Evolutionary conservation across 2,888 invertebrate genomes (phyloP), one percentile per base, ranked within the genome.

Genomic region (Cremastinae sp.): DNA sequence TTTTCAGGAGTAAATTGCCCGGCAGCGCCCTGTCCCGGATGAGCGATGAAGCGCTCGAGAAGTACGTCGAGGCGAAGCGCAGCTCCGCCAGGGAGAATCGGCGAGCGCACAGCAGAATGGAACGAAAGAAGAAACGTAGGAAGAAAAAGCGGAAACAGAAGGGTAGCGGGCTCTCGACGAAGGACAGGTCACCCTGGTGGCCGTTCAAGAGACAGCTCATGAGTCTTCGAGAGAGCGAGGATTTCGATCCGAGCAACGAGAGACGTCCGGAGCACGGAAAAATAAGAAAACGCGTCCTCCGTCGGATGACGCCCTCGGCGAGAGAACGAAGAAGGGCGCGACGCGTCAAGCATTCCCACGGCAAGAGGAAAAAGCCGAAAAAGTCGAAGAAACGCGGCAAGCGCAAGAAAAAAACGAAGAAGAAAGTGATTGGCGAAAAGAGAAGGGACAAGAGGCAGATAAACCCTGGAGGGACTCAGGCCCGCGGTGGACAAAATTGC

Each of bases 401-500:
- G 47, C n/a, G 2, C 12, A 2, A 10, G 51, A 20, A 22, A 38
- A 20, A 41, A n/a, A 66, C 53, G 43, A 7, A 41, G 51, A 28
- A 47, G 74, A 79, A 78, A n/a, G n/a, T n/a, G n/a, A n/a, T n/a
- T n/a, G 2, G 2, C 2, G 5, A 28, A 28, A 5, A 5, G 28
- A 28, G 5, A 28, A 2, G 28, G 28, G 5, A 41, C 16, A 82
- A 82, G 64, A 56, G 78, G 38, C 75, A 81, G 58, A 78, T 75
- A 5, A 77, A 62, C 34, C 62, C 79, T 2, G 77, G 80, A 54
- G 81, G 86, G 14, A 75, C 85, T 7, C 91, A 90, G 81, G 81
- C 82, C 56, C 86, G 91, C 10, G 92, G 91, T n/a, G 91, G 91
- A 8, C 92, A 92, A 84, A 88, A 90, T 80, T 92, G 92, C 79